Conservation (phyloP, 2,888 invertebrate genomes). For the Salpingus planirostris region DNA sequence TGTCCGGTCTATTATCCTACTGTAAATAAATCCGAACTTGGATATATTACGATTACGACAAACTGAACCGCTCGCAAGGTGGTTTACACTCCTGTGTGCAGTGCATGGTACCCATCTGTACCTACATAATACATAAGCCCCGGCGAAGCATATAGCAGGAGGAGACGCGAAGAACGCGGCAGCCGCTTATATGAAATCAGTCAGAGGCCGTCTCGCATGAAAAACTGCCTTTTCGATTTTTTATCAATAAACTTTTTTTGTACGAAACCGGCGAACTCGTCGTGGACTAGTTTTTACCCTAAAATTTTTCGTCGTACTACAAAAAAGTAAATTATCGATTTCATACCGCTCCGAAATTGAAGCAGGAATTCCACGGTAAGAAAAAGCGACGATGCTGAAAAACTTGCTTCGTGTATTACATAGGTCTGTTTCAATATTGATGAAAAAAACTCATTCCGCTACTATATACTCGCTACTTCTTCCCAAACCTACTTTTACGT, state of each 20-base stretch:
- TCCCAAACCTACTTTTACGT: no score
- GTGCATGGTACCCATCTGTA: no score
- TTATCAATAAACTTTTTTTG: slow-evolving; percentile 34
- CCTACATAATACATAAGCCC: no score
- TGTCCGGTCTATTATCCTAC: no score
- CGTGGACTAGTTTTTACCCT: slow-evolving; percentile 38
- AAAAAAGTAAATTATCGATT: slow-evolving; percentile 36
- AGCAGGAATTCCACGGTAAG: slow-evolving; percentile 26
- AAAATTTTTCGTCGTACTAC: slow-evolving; percentile 31
- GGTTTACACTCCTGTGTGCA: no score
- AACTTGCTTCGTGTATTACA: slow-evolving; percentile 11
- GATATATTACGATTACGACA: no score
- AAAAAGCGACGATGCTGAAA: slow-evolving; percentile 11
- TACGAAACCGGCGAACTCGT: slow-evolving; percentile 29
- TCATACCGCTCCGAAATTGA: slow-evolving; percentile 33
- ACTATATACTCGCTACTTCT: no score
- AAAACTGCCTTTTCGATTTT: slow-evolving; percentile 38
- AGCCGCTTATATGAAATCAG: slow-evolving; percentile 31
- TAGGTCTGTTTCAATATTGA: neutral
- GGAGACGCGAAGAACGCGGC: no score
- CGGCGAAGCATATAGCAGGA: no score
- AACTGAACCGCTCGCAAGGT: no score
- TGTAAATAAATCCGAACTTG: no score
- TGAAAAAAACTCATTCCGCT: slow-evolving; percentile 1
- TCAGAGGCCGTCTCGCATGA: slow-evolving; percentile 34